Conservation (phyloP, 2,888 invertebrate genomes). For the Aphidoletes aphidimyza region DNA sequence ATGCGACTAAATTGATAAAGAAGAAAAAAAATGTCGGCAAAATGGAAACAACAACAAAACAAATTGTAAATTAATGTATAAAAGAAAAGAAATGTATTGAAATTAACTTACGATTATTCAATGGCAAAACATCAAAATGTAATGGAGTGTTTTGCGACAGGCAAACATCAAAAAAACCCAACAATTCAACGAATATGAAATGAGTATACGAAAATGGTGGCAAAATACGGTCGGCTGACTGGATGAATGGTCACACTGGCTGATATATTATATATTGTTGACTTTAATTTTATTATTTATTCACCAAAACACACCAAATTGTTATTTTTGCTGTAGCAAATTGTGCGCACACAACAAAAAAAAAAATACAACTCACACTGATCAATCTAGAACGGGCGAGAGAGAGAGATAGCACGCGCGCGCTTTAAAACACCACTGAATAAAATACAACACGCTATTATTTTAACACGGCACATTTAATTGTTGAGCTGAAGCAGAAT, state of each 20-base stretch:
- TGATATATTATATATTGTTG: neutral
- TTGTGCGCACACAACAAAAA: no score
- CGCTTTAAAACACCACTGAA: no score
- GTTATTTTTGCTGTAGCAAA: slow-evolving; percentile 23
- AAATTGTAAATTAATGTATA: neutral
- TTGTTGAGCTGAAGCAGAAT: neutral
- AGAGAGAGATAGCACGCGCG: neutral
- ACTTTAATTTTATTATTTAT: slow-evolving; percentile 8
- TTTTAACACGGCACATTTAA: slow-evolving; percentile 43
- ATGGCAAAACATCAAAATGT: slow-evolving; percentile 27
- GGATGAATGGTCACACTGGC: no score
- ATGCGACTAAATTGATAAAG: no score
- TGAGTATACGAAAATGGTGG: neutral
- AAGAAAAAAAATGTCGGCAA: neutral
- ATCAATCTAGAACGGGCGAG: neutral
- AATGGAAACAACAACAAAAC: neutral
- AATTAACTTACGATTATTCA: slow-evolving; percentile 43
- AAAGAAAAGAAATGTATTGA: neutral
- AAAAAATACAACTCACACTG: neutral
- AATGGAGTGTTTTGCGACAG: neutral
- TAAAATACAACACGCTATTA: neutral
- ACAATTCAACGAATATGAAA: neutral
- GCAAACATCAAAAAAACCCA: neutral
- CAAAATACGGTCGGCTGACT: neutral
- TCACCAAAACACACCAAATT: neutral